phyloP scores from a whole-genome alignment of 2,797 vertebrate genomes.

The Myotis findleyi region DNA sequence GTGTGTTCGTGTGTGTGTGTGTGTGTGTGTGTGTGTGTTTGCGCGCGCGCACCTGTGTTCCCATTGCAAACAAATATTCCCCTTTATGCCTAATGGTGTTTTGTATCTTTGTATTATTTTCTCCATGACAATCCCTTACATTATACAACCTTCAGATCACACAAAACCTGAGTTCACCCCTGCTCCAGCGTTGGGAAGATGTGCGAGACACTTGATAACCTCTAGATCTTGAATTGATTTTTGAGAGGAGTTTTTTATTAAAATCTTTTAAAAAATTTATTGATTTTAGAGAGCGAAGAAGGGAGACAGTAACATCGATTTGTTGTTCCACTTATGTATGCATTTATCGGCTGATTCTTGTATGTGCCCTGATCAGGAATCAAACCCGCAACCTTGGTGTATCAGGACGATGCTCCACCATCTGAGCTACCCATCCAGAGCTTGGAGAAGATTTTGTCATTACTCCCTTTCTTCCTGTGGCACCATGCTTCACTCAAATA shows the following conservation, averaged over 20 bases:
- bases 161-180: not conserved
- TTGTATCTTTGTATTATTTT: not conserved
- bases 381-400: not conserved
- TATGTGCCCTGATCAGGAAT: not conserved
- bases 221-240: not conserved
- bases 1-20: not conserved
- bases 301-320: not conserved
- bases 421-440: not conserved
- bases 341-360: not conserved
- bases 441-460: not conserved
- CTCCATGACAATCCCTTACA: not conserved
- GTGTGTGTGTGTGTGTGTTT: not conserved
- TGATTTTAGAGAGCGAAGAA: not conserved
- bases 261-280: not conserved
- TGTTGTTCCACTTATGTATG: not conserved
- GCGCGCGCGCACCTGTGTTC: not conserved
- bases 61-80: not conserved
- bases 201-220: not conserved
- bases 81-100: not conserved
- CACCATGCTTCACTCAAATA: not conserved
- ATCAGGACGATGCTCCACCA: not conserved
- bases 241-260: not conserved
- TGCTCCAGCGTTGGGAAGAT: not conserved
- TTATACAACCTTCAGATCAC: not conserved
- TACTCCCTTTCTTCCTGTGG: not conserved